Evolutionary conservation across 2,888 invertebrate species (phyloP).

Genomic region (Cacoxenus indagator): DNA sequence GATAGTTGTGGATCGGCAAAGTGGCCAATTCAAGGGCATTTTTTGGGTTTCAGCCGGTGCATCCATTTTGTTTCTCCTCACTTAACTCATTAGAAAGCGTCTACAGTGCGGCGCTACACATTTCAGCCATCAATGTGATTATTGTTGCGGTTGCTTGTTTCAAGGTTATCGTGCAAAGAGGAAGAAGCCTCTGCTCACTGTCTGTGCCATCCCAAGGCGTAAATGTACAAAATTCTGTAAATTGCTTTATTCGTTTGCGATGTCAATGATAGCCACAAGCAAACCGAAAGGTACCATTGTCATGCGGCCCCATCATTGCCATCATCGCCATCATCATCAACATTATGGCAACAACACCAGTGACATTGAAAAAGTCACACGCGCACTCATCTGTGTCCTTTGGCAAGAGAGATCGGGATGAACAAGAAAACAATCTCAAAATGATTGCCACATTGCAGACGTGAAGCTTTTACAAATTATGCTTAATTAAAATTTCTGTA

Average conservation of each 20-base stretch:
- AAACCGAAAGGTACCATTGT: background rate
- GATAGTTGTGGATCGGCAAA: background rate
- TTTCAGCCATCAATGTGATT: too few species aligned
- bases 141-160: too few species aligned
- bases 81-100: background rate
- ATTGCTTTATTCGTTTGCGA: constrained; percentile 58
- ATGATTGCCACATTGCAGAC: constrained; percentile 42
- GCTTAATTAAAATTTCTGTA: constrained; percentile 71
- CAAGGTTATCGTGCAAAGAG: background rate
- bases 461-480: constrained; percentile 70
- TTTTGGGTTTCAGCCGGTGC: background rate
- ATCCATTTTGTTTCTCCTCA: too few species aligned
- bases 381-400: too few species aligned
- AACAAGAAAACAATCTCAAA: constrained; percentile 33
- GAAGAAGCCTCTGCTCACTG: background rate
- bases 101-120: background rate
- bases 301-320: background rate
- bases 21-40: background rate
- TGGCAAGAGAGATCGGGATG: too few species aligned
- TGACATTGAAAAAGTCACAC: too few species aligned
- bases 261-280: constrained; percentile 27
- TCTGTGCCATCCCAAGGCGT: background rate
- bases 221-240: constrained; percentile 50
- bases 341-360: background rate
- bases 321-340: background rate